These are phyloP conservation scores for Symphodus melops DNA, from an alignment of 2,113 vertebrate genomes.

Conservation along the genomic window DNA sequence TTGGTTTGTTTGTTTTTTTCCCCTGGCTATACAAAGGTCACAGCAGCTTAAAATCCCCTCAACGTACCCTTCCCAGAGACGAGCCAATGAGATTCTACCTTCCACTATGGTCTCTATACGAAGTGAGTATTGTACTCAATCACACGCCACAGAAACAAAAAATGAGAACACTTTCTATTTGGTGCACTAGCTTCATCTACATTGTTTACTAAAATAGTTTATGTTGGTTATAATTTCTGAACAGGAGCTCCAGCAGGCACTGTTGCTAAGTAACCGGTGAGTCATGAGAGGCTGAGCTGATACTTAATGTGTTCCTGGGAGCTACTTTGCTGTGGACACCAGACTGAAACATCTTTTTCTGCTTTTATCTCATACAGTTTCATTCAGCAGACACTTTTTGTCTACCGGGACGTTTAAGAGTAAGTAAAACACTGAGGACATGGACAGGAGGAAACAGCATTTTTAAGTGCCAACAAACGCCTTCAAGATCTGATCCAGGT, in stretches of 20 bases:
- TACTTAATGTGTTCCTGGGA: slow-evolving; percentile 32
- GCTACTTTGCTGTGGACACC: slow-evolving; percentile 19
- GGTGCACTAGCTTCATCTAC: background rate
- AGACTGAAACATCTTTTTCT: background rate
- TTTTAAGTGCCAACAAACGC: no score
- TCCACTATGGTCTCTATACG: no score
- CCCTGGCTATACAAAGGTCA: background rate
- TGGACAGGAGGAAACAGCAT: no score
- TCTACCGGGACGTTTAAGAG: no score
- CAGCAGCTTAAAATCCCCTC: background rate
- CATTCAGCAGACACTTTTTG: background rate
- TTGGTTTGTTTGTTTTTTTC: background rate
- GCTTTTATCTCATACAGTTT: no score
- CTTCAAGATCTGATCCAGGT: no score
- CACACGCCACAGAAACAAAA: background rate
- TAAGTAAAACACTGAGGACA: no score
- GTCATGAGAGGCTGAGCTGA: slow-evolving; percentile 37
- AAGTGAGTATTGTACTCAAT: no score
- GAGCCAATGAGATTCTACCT: no score
- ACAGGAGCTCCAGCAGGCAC: slow-evolving; percentile 38
- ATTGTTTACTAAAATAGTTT: slow-evolving; percentile 38
- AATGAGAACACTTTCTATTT: background rate
- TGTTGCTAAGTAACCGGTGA: slow-evolving; percentile 73
- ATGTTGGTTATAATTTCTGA: slow-evolving; percentile 42
- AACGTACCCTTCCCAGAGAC: background rate